Percentiles rank a stretch among this genome's conserved stretches.
phyloP scores from a whole-genome alignment of 2,888 invertebrate species.

The Tenthredo livida region DNA sequence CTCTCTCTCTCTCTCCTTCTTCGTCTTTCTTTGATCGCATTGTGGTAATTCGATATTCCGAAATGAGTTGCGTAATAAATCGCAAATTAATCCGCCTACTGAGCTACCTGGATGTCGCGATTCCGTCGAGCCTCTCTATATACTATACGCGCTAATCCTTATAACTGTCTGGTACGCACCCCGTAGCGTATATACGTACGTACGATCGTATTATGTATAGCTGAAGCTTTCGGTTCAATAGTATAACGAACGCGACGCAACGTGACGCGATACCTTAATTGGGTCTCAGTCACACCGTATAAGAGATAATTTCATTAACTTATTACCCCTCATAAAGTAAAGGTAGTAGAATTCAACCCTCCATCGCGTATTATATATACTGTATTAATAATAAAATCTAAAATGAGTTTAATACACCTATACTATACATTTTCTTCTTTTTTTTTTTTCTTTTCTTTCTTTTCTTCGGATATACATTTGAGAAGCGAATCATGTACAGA shows the following conservation, averaged over 20 bases:
- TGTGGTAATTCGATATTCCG: not conserved
- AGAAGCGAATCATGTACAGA: slow-evolving; percentile 21
- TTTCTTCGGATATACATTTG: not conserved
- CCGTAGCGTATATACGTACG: no score
- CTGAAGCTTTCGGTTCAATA: slow-evolving; percentile 14
- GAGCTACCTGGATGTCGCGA: not conserved
- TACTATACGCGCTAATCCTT: slow-evolving; percentile 23
- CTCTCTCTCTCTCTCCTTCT: not conserved
- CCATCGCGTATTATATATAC: not conserved
- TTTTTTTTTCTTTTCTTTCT: not conserved
- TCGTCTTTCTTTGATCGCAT: not conserved
- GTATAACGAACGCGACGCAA: slow-evolving; percentile 3
- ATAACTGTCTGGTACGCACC: not conserved
- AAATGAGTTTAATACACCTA: not conserved
- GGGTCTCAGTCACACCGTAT: slow-evolving; percentile 16
- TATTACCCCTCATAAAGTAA: not conserved
- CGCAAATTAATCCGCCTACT: slow-evolving; percentile 41
- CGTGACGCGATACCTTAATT: slow-evolving; percentile 2
- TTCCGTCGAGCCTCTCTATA: not conserved
- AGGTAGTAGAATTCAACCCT: not conserved
- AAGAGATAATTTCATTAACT: slow-evolving; percentile 47
- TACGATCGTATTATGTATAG: not conserved
- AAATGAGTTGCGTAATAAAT: slow-evolving; percentile 23
- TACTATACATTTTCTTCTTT: not conserved
- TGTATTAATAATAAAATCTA: not conserved